phyloP scores from a whole-genome alignment of 1,140 invertebrate species.

The Penaeus vannamei region DNA sequence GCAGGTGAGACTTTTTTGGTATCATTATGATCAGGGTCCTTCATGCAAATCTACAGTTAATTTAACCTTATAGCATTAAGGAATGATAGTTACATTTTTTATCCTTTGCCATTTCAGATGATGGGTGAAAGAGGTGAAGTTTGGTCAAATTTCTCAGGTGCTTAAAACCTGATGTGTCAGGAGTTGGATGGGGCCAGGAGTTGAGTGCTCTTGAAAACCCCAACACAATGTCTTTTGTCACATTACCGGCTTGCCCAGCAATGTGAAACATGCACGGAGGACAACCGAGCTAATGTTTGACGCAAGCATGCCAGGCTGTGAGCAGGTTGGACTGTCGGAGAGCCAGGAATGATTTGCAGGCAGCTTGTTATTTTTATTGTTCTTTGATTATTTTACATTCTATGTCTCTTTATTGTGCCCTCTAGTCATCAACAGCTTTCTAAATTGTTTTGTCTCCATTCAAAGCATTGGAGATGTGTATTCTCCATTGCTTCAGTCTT shows the following conservation, averaged over 20 bases:
- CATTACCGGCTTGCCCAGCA: too few species aligned
- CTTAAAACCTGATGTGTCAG: slow-evolving; percentile 6
- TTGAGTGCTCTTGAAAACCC: neutral
- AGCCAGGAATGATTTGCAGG: too few species aligned
- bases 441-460: too few species aligned
- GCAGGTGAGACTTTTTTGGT: slow-evolving; percentile 39
- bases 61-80: neutral
- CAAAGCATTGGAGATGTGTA: too few species aligned
- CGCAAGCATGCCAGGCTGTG: too few species aligned
- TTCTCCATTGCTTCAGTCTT: too few species aligned
- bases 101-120: slow-evolving; percentile 2
- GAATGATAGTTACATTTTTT: neutral
- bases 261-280: too few species aligned
- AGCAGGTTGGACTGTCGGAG: too few species aligned
- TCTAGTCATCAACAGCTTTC: slow-evolving; percentile 37
- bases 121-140: neutral
- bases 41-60: neutral
- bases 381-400: neutral
- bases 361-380: neutral
- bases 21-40: too few species aligned
- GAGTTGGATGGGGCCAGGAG: neutral
- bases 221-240: too few species aligned
- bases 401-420: neutral
- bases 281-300: too few species aligned
- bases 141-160: slow-evolving; percentile 36